Conservation (phyloP, 2,888 invertebrate species). For the Julus scanicus region DNA sequence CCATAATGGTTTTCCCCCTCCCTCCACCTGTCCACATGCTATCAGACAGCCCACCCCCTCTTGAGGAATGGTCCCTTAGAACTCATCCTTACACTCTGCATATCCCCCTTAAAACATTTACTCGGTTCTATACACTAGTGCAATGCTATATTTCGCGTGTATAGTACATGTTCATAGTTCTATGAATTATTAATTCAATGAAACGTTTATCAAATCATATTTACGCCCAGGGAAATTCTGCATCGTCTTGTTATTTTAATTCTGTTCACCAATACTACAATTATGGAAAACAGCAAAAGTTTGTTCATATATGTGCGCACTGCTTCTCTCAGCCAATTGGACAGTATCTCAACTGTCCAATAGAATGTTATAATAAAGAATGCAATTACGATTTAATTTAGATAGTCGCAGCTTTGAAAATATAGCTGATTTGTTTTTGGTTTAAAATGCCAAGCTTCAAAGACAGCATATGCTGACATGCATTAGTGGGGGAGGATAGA, state of each 20-base stretch:
- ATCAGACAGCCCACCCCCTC: too few relatives aligned
- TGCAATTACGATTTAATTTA: background rate
- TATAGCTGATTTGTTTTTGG: background rate
- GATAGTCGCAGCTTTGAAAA: background rate
- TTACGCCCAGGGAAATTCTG: background rate
- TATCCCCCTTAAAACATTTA: too few relatives aligned
- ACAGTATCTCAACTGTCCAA: background rate
- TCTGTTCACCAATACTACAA: background rate
- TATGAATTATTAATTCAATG: constrained; percentile 1
- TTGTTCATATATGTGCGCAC: background rate
- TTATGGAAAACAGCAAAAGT: background rate
- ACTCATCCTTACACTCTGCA: too few relatives aligned
- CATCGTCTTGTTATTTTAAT: background rate
- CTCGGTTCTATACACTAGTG: too few relatives aligned
- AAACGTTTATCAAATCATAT: constrained; percentile 25
- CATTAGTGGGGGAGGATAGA: background rate
- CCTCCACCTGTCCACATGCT: too few relatives aligned
- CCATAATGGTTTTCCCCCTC: too few relatives aligned
- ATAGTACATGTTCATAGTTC: background rate
- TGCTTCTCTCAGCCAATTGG: too few relatives aligned
- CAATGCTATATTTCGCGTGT: background rate
- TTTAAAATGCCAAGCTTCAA: background rate
- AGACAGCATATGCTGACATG: background rate
- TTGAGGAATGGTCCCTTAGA: too few relatives aligned
- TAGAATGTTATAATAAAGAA: background rate